phyloP scores from a whole-genome alignment of 1,140 invertebrate genomes.

The Aphaenogaster rudis region DNA sequence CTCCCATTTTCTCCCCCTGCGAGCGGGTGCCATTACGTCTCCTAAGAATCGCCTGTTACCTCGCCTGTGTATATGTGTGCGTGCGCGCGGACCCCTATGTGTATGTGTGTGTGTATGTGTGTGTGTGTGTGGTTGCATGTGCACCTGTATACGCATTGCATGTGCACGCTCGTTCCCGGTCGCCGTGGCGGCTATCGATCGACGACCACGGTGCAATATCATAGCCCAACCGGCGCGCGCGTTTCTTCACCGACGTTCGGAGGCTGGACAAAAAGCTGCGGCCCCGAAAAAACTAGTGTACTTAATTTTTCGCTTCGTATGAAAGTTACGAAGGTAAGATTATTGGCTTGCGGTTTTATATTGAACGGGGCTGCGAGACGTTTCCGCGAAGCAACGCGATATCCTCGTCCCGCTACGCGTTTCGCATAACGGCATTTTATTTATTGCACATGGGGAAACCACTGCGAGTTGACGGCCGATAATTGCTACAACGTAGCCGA shows the following conservation, averaged over 20 bases:
- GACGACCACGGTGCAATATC: constrained; percentile 47
- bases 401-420: constrained; percentile 25
- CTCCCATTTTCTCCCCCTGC: constrained; percentile 77
- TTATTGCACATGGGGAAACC: constrained; percentile 6
- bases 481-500: constrained; percentile 6
- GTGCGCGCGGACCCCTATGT: too few species aligned
- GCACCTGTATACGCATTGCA: constrained; percentile 31
- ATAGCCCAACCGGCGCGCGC: neutral
- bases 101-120: neutral
- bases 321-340: constrained; percentile 19
- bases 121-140: constrained; percentile 10
- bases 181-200: constrained; percentile 42
- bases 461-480: constrained; percentile 14
- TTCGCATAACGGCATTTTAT: constrained; percentile 53
- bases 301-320: constrained; percentile 36
- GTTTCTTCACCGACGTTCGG: constrained; percentile 17
- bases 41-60: constrained; percentile 77
- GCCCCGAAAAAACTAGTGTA: constrained; percentile 7
- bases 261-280: constrained; percentile 7
- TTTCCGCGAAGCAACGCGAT: constrained; percentile 13
- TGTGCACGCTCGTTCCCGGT: constrained; percentile 50
- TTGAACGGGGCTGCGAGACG: neutral
- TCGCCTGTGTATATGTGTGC: neutral
- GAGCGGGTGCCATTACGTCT: constrained; percentile 80
- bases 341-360: neutral